Evolutionary conservation across 2,888 invertebrate species (phyloP).

Genomic region (Luffia ferchaultella): DNA sequence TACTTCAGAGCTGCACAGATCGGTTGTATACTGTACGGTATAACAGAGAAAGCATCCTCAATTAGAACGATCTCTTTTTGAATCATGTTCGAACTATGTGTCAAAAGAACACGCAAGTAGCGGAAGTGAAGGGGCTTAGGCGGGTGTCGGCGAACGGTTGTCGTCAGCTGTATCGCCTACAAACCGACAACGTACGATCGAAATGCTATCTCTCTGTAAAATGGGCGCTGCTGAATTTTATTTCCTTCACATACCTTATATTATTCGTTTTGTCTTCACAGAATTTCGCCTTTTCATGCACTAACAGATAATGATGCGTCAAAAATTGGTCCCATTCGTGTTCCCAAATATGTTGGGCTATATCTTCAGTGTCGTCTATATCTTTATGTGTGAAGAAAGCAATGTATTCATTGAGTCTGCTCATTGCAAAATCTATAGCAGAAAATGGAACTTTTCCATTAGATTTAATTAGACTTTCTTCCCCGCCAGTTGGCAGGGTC

Average conservation of each 20-base stretch:
- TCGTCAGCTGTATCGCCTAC: no score
- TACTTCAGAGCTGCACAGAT: no score
- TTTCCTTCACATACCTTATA: constrained; percentile 27
- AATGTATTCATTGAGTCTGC: constrained; percentile 80
- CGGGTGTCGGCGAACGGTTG: no score
- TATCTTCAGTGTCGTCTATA: constrained; percentile 77
- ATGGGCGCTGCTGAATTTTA: neutral
- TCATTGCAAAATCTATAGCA: constrained; percentile 83
- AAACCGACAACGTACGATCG: no score
- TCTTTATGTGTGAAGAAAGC: constrained; percentile 77
- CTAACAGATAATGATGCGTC: constrained; percentile 71
- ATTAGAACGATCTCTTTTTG: no score
- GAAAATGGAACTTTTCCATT: constrained; percentile 77
- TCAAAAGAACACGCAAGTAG: no score
- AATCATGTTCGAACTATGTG: no score
- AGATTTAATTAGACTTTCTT: constrained; percentile 58
- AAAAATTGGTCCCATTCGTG: constrained; percentile 92
- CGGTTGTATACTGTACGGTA: no score
- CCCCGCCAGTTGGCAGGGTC: constrained; percentile 60
- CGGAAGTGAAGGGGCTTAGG: no score
- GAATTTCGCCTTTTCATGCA: constrained; percentile 70
- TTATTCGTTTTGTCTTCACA: constrained; percentile 39
- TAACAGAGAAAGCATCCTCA: no score
- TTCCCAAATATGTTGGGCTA: constrained; percentile 72
- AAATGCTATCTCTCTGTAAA: neutral